These are phyloP conservation scores for Porites rus DNA, from an alignment of 92 coral and sea anemone species.

Conservation along the genomic window DNA sequence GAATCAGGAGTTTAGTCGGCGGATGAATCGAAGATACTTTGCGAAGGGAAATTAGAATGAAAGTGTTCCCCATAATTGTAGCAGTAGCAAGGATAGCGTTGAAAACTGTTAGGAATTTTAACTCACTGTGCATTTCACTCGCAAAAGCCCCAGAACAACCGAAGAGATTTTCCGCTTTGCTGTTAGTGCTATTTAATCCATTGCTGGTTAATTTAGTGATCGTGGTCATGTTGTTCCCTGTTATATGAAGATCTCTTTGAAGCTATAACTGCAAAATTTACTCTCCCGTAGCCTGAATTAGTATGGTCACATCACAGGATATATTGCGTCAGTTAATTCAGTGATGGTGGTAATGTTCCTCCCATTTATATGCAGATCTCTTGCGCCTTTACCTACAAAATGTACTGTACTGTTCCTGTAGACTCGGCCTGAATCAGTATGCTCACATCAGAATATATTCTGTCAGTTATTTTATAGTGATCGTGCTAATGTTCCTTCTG, in stretches of 20 bases:
- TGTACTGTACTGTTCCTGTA: too few relatives aligned
- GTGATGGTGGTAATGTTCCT: too few relatives aligned
- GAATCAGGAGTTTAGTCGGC: slow-evolving; percentile 1
- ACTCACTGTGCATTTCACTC: background rate
- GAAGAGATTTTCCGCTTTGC: background rate
- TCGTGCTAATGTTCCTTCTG: too few relatives aligned
- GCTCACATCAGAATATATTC: too few relatives aligned
- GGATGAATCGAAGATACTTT: slow-evolving; percentile 5
- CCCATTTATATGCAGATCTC: too few relatives aligned
- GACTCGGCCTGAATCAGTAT: too few relatives aligned
- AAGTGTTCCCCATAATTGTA: background rate
- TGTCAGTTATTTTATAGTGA: too few relatives aligned
- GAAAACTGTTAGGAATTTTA: background rate
- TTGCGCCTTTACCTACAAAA: too few relatives aligned
- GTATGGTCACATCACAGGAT: too few relatives aligned
- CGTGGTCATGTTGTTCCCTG: background rate
- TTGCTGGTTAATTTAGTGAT: background rate
- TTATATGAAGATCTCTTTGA: background rate
- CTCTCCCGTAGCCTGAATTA: too few relatives aligned
- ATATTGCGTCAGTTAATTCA: too few relatives aligned
- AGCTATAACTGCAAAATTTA: too few relatives aligned
- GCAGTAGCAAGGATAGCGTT: background rate
- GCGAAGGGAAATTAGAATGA: background rate
- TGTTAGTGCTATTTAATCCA: background rate
- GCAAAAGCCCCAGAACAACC: background rate